phyloP scores from a whole-genome alignment of 2,113 vertebrate genomes.

The Thinocorus orbignyianus region DNA sequence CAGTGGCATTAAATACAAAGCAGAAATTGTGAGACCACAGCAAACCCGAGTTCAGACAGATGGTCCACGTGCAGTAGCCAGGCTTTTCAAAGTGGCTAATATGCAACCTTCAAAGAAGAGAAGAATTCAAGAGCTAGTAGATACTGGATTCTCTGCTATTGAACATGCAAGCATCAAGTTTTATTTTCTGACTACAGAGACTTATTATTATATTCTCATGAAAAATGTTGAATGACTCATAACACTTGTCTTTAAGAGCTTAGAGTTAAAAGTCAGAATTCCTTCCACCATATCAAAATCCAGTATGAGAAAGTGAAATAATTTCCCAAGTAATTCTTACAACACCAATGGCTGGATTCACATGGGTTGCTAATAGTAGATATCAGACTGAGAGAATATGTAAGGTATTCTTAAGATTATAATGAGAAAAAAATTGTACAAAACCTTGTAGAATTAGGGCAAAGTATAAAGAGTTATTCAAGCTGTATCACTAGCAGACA shows the following conservation, averaged over 20 bases:
- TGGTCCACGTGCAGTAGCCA: neutral
- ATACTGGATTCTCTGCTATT: neutral
- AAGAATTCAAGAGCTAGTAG: neutral
- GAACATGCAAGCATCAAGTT: neutral
- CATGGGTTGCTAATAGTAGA: neutral
- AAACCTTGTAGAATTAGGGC: slow-evolving; percentile 49
- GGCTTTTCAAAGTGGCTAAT: neutral
- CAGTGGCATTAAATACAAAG: neutral
- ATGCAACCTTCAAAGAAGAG: neutral
- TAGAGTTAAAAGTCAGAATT: neutral
- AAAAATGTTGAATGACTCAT: neutral
- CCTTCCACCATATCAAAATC: neutral
- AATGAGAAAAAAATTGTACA: slow-evolving; percentile 50
- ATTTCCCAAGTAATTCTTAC: neutral
- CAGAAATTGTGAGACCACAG: neutral
- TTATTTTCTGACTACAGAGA: neutral
- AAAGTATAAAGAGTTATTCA: slow-evolving; percentile 45
- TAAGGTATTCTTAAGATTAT: slow-evolving; percentile 46
- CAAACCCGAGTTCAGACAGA: neutral
- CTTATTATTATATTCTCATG: neutral
- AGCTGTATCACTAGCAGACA: slow-evolving; percentile 16
- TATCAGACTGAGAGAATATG: neutral
- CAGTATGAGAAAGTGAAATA: neutral
- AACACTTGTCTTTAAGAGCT: neutral
- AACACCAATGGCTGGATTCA: neutral